Evolutionary conservation across 2,888 invertebrate genomes (phyloP).

Genomic region (Oegoconia quadripuncta): DNA sequence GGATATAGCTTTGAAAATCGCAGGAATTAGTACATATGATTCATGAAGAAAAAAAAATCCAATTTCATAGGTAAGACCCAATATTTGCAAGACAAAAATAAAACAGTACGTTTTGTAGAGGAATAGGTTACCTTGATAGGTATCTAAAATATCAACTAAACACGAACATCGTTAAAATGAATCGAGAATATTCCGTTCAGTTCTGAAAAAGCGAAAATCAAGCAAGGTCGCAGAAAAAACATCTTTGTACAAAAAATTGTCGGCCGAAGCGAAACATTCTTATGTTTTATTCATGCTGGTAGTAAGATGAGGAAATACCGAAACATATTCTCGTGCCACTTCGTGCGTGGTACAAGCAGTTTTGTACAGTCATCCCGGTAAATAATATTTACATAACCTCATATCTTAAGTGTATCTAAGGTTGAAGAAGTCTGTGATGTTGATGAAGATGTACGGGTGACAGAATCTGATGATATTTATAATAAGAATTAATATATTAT

Average conservation of each 20-base stretch:
- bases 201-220: not conserved
- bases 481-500: too few relatives aligned
- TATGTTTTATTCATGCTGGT: conserved; percentile 52
- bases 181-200: not conserved
- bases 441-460: too few relatives aligned
- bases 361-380: conserved; percentile 5
- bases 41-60: too few relatives aligned
- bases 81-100: too few relatives aligned
- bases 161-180: not conserved
- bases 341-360: conserved; percentile 33
- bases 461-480: too few relatives aligned
- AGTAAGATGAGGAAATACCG: conserved; percentile 39
- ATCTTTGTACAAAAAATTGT: conserved; percentile 28
- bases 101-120: too few relatives aligned
- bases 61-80: too few relatives aligned
- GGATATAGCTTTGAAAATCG: too few relatives aligned
- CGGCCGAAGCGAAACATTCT: conserved; percentile 29
- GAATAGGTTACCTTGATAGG: too few relatives aligned
- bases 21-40: too few relatives aligned
- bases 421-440: too few relatives aligned
- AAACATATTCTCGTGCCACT: conserved; percentile 32
- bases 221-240: not conserved
- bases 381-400: conserved; percentile 11
- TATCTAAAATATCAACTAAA: not conserved
- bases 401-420: not conserved